Base-by-base conservation (phyloP, 2,113 vertebrate species). In the Melanotaenia duboulayi region DNA sequence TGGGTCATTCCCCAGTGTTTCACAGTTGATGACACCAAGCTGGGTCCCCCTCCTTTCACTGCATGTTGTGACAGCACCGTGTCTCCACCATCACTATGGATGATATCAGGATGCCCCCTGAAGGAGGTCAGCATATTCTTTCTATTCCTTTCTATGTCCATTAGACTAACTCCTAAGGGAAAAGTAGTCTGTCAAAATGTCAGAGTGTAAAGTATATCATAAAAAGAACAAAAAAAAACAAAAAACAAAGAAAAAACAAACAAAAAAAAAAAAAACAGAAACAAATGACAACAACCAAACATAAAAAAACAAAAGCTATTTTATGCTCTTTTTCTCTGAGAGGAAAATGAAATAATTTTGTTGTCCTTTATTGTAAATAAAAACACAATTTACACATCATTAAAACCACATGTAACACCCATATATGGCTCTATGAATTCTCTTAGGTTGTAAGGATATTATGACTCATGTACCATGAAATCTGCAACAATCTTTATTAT, bases 61-160 rank as follows among this genome's bases (percentile, higher is more conserved):
- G 52, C 48, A 49, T 86, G 81, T 81, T 87, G 83, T 87, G 85
- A 87, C 88, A 88, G 82, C 70, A 24, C 65, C 67, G 22, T 78
- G 83, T 85, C 76, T 80, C 48, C 65, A 25, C 72, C 60, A 82
- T 74, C 89, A 76, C 48, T 70, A 57, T 23, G 23, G 73, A 85
- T 83, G 85, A 83, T 88, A 81, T 86, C 87, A 79, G 65, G 28
- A 57, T 65, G 72, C n/a, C 76, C 82, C 87, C 78, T 78, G 3
- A 44, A 75, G 67, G 80, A 74, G 61, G 75, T 79, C 56, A 79
- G 67, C 37, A 51, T 73, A 71, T 75, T 75, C 28, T 71, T 32
- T 50, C 50, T 50, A 3, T 69, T 19, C 58, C 70, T 65, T 42
- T 57, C 49, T 74, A 22, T 37, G 32, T 69, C 60, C 62, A 10